Base-by-base conservation (phyloP, 1,140 invertebrate genomes). In the Drosophila azteca region DNA sequence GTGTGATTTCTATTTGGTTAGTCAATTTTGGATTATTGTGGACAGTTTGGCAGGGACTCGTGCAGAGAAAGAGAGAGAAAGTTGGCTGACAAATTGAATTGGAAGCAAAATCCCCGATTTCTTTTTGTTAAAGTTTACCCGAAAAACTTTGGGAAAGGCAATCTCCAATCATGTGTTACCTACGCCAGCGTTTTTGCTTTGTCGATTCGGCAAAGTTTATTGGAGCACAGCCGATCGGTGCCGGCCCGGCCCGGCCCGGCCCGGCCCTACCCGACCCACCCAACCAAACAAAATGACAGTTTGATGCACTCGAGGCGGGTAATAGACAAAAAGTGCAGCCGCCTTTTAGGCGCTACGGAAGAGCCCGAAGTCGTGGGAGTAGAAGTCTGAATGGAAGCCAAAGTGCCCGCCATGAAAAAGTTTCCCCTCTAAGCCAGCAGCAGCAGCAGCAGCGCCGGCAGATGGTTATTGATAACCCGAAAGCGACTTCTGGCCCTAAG, bases 381-480 rank as follows among this genome's bases (percentile, higher is more conserved):
- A 4, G 22, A 1, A 39, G 35, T 39, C 45, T 51, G 57, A 35
- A 48, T 50, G 35, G 11, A 29, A 51, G 45, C 67, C 29, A 48
- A 60, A 69, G 79, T 69, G 61, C 41, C 43, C 58, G 68, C 77
- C 77, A 17, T 35, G 20, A 15, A 52, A 64, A 84, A 70, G 41
- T 68, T 67, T 11, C 49, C 51, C 59, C 49, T 63, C 60, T 57
- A 62, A 35, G 31, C 11, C 9, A 4, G 4, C 31, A 57, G 63
- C 53, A 46, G 9, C 9, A 4, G 4, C 31, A 57, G 63, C 53
- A 46, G 9, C 9, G 61, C 59, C 45, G 22, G 22, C 8, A 20
- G 50, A 51, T 71, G 63, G 77, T 66, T 74, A 87, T 85, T 70
- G 80, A 84, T 81, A 77, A 60, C 66, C 54, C 51, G 5, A 39